Percentiles rank a stretch among this genome's conserved stretches.
Evolutionary conservation across 2,888 invertebrate species (phyloP).

Genomic region (Aspidiotus rigidus): DNA sequence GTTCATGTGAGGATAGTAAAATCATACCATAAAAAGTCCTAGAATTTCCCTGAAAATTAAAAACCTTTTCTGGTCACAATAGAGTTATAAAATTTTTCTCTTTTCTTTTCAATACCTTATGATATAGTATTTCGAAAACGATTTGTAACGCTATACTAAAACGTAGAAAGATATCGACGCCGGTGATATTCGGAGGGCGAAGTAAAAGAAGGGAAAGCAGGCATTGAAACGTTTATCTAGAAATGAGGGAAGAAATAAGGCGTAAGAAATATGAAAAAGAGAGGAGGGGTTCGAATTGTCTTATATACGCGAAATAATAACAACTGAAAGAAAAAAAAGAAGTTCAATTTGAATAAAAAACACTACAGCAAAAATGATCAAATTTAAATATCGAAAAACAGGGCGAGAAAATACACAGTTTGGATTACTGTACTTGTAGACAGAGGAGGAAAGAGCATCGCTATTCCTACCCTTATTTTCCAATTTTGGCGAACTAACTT

Average conservation of each 20-base stretch:
- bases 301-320: slow-evolving; percentile 5
- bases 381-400: slow-evolving; percentile 32
- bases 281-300: not conserved
- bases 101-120: too few relatives aligned
- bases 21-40: too few relatives aligned
- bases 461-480: slow-evolving; percentile 1
- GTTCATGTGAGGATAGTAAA: too few relatives aligned
- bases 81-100: too few relatives aligned
- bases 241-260: not conserved
- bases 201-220: not conserved
- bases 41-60: too few relatives aligned
- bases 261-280: slow-evolving; percentile 2
- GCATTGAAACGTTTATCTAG: not conserved
- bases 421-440: slow-evolving; percentile 28
- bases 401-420: slow-evolving; percentile 31
- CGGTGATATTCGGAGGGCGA: slow-evolving; percentile 5
- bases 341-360: slow-evolving; percentile 33
- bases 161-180: slow-evolving; percentile 5
- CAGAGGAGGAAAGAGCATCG: not conserved
- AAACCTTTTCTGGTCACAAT: too few relatives aligned
- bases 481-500: slow-evolving; percentile 29
- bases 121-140: not conserved
- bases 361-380: slow-evolving; percentile 31
- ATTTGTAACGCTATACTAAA: not conserved
- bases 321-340: slow-evolving; percentile 15